A percentile compares a stretch with the other conserved stretches of the same genome.
These are phyloP conservation scores for Plebejus melissa DNA, from an alignment of 2,888 invertebrate species.

Conservation along the genomic window DNA sequence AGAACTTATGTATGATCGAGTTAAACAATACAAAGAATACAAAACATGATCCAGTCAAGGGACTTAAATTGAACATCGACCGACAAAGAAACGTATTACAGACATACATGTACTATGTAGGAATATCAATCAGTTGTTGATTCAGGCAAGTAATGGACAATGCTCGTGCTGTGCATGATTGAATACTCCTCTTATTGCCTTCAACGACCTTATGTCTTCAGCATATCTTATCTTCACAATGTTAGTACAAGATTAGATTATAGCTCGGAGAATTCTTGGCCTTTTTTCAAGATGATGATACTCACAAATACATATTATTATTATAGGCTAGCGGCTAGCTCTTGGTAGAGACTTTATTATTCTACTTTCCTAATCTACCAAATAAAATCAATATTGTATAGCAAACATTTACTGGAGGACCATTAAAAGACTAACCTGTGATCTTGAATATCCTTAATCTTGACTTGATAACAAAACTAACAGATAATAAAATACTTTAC, in stretches of 20 bases:
- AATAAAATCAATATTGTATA: neutral
- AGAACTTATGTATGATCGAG: neutral
- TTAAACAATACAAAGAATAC: constrained; percentile 19
- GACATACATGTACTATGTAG: constrained; percentile 45
- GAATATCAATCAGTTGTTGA: constrained; percentile 63
- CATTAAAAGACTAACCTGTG: neutral
- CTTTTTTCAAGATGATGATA: neutral
- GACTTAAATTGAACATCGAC: constrained; percentile 36
- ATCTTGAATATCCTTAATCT: neutral
- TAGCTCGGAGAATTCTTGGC: neutral
- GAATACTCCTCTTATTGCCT: constrained; percentile 20
- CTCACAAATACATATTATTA: neutral
- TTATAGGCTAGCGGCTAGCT: neutral
- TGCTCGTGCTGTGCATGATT: constrained; percentile 28
- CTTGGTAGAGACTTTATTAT: neutral
- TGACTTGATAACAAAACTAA: neutral
- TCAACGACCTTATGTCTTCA: constrained; percentile 10
- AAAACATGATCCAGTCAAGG: constrained; percentile 33
- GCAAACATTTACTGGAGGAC: neutral
- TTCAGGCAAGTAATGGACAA: constrained; percentile 38
- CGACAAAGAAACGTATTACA: constrained; percentile 35
- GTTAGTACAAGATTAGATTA: constrained; percentile 26
- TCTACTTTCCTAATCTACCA: neutral
- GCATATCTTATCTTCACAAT: constrained; percentile 28
- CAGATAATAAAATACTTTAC: neutral